Evolutionary conservation across 1,140 invertebrate genomes (phyloP).

Genomic region (Pristionchus pacificus): DNA sequence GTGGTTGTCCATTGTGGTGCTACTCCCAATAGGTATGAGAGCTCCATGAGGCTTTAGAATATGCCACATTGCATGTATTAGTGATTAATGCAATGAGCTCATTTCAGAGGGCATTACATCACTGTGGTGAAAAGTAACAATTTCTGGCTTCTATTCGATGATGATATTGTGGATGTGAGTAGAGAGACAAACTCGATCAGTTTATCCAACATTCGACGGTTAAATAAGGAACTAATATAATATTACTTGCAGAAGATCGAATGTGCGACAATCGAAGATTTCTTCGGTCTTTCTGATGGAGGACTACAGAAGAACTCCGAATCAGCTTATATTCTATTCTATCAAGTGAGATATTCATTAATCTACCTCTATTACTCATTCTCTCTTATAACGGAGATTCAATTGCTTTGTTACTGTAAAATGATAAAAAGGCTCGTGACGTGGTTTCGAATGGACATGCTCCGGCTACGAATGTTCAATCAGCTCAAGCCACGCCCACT

Average conservation of each 20-base stretch:
- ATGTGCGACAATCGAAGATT: slow-evolving; percentile 95
- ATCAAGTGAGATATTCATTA: slow-evolving; percentile 71
- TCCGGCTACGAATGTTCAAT: background rate
- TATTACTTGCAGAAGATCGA: slow-evolving; percentile 81
- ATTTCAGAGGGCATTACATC: slow-evolving; percentile 87
- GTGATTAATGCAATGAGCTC: background rate
- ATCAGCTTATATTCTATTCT: slow-evolving; percentile 98
- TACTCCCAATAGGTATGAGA: slow-evolving; percentile 72
- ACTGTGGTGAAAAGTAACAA: slow-evolving; percentile 98
- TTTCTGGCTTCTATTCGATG: slow-evolving; percentile 98
- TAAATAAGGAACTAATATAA: background rate
- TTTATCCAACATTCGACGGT: slow-evolving; percentile 21
- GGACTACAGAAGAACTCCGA: slow-evolving; percentile 86
- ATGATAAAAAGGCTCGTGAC: background rate
- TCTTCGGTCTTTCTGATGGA: slow-evolving; percentile 82
- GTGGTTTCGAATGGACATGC: background rate
- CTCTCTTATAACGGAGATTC: too few species aligned
- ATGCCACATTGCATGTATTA: too few species aligned
- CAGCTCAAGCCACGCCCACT: background rate
- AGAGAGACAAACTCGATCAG: background rate
- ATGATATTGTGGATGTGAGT: slow-evolving; percentile 98
- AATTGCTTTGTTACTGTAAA: too few species aligned
- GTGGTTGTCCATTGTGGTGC: slow-evolving; percentile 99
- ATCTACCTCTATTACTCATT: background rate
- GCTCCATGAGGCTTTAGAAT: too few species aligned